Evolutionary conservation across 2,888 invertebrate genomes (phyloP).

Genomic region (Selenia dentaria): DNA sequence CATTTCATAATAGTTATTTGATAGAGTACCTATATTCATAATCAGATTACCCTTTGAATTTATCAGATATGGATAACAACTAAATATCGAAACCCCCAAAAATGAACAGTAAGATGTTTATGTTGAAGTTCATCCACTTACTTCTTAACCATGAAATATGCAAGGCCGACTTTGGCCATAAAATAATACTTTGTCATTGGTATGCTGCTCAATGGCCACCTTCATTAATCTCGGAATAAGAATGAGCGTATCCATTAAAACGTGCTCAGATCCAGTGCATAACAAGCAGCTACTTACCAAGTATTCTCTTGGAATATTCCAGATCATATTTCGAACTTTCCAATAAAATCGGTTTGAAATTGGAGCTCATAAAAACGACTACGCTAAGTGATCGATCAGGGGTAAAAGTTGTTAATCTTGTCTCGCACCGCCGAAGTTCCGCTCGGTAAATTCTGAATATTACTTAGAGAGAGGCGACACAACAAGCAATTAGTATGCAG

Average conservation of each 20-base stretch:
- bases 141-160: too few species aligned
- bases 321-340: constrained; percentile 47
- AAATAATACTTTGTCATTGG: constrained; percentile 47
- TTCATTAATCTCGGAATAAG: constrained; percentile 67
- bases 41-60: too few species aligned
- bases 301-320: constrained; percentile 42
- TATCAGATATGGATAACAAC: too few species aligned
- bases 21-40: too few species aligned
- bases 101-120: too few species aligned
- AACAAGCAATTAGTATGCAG: constrained; percentile 83
- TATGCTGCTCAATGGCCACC: constrained; percentile 61
- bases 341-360: constrained; percentile 59
- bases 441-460: constrained; percentile 65
- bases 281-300: constrained; percentile 54
- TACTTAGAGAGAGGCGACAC: constrained; percentile 68
- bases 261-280: constrained; percentile 66
- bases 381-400: constrained; percentile 76
- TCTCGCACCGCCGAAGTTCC: constrained; percentile 64
- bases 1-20: too few species aligned
- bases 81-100: too few species aligned
- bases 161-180: constrained; percentile 23
- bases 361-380: constrained; percentile 62
- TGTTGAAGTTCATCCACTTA: too few species aligned
- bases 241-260: constrained; percentile 73
- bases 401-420: constrained; percentile 79